Conservation (phyloP, 2,888 invertebrate genomes). For the Pseudoips prasinana region DNA sequence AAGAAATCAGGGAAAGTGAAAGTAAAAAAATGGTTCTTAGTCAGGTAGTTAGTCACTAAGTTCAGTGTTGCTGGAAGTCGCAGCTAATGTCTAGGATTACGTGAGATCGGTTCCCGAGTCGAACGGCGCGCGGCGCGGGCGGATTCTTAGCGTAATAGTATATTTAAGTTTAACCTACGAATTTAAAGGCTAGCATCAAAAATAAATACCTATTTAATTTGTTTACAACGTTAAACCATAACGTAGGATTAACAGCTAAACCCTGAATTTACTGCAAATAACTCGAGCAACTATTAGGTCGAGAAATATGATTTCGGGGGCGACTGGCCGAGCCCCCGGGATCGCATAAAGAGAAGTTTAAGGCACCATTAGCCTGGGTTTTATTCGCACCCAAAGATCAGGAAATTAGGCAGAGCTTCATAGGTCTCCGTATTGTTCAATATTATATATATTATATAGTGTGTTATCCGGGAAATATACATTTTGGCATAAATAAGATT, state of each 20-base stretch:
- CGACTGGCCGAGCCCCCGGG: constrained; percentile 32
- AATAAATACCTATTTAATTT: constrained; percentile 6
- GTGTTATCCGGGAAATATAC: too few species aligned
- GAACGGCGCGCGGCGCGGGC: too few species aligned
- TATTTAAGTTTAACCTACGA: too few species aligned
- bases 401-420: constrained; percentile 6
- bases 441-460: too few species aligned
- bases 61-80: background rate
- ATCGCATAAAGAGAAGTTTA: constrained; percentile 52
- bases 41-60: too few species aligned
- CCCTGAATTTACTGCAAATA: constrained; percentile 49
- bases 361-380: constrained; percentile 41
- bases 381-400: constrained; percentile 34
- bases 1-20: too few species aligned
- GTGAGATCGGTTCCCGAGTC: too few species aligned
- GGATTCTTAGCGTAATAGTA: too few species aligned
- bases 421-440: too few species aligned
- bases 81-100: too few species aligned
- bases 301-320: constrained; percentile 53
- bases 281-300: constrained; percentile 41
- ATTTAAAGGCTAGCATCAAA: background rate
- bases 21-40: too few species aligned
- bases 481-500: too few species aligned
- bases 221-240: constrained; percentile 2
- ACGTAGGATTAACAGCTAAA: constrained; percentile 31